These are phyloP conservation scores for Trididemnum clinides DNA, from an alignment of 23 tunicate species.

Conservation along the genomic window DNA sequence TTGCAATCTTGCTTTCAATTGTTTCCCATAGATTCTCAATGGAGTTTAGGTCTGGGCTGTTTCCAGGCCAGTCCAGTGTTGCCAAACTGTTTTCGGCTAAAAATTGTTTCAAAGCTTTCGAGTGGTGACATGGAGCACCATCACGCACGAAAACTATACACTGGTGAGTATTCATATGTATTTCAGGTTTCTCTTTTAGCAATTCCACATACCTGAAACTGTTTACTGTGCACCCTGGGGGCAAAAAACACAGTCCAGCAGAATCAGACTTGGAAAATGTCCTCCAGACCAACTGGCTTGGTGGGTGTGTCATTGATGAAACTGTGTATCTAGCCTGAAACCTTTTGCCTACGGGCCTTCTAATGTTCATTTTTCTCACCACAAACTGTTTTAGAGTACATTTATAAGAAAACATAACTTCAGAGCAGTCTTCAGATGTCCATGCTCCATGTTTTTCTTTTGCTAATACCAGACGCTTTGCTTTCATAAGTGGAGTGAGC, in stretches of 20 bases:
- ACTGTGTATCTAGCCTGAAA: slow-evolving; percentile 7
- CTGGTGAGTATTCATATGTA: neutral
- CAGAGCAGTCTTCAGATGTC: slow-evolving; percentile 2
- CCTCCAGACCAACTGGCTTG: neutral
- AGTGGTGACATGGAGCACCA: too few relatives aligned
- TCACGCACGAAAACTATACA: neutral
- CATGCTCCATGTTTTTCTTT: neutral
- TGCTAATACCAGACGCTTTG: slow-evolving; percentile 1
- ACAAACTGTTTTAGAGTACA: slow-evolving; percentile 2
- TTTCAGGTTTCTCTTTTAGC: neutral
- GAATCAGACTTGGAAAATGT: neutral
- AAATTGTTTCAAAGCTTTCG: neutral
- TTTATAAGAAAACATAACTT: neutral
- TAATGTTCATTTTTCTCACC: neutral
- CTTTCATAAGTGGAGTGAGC: neutral
- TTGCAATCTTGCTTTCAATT: neutral
- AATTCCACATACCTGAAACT: slow-evolving; percentile 2
- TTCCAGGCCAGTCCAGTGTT: neutral
- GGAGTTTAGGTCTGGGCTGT: neutral
- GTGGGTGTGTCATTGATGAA: neutral
- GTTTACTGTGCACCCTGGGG: neutral
- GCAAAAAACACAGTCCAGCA: neutral
- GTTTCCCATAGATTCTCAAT: neutral
- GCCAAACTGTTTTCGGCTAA: neutral
- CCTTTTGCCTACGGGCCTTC: neutral